Conservation (phyloP, 2,888 invertebrate genomes). For the Saturnia japonica region DNA sequence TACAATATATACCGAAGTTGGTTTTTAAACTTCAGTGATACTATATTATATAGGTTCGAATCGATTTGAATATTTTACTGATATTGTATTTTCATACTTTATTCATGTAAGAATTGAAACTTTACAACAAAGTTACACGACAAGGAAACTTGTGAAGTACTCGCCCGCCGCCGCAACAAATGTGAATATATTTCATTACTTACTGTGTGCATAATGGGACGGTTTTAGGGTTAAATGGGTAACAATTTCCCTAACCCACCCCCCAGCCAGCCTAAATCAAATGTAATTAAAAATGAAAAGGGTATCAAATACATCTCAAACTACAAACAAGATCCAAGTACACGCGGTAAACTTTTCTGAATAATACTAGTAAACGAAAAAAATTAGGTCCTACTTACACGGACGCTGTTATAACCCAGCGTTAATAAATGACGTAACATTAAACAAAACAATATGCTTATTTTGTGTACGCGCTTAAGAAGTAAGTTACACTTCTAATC, state of each 20-base stretch:
- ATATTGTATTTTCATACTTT: conserved; percentile 9
- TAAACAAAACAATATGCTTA: no score
- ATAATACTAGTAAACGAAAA: no score
- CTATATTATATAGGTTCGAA: neutral
- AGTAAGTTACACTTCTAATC: no score
- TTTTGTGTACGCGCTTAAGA: no score
- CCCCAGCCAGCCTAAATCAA: neutral
- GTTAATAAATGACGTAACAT: no score
- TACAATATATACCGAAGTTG: no score
- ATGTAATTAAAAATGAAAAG: neutral
- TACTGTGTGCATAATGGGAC: neutral
- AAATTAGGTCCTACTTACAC: no score
- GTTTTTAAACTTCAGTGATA: neutral
- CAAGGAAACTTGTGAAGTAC: conserved; percentile 13
- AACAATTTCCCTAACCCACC: neutral
- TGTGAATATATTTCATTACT: conserved; percentile 13
- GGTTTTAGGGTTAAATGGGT: neutral
- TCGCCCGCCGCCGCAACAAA: neutral
- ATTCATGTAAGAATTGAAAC: conserved; percentile 11
- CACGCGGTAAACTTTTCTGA: no score
- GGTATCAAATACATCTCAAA: neutral
- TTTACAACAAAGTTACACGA: conserved; percentile 3
- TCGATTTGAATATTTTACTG: neutral
- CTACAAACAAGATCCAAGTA: neutral
- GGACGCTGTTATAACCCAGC: no score